Evolutionary conservation across 2,113 vertebrate species (phyloP).

Genomic region (Platysternon megacephalum): DNA sequence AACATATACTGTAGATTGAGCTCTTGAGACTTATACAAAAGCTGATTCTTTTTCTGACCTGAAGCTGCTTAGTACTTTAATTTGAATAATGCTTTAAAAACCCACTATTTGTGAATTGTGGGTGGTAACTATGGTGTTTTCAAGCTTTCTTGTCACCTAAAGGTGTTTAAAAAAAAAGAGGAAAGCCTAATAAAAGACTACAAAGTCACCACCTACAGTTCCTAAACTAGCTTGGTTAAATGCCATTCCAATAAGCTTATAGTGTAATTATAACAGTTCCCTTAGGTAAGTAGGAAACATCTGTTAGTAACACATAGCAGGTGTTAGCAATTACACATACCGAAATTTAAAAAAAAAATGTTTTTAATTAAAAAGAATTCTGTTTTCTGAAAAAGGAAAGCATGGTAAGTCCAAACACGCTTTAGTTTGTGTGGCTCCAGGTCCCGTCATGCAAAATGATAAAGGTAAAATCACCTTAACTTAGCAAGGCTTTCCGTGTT

Average conservation of each 20-base stretch:
- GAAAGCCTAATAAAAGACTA: conserved; percentile 62
- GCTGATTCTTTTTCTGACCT: background rate
- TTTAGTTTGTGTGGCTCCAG: conserved; percentile 66
- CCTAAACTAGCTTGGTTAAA: conserved; percentile 78
- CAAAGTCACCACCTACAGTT: conserved; percentile 77
- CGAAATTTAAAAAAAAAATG: conserved; percentile 76
- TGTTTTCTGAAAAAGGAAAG: conserved; percentile 79
- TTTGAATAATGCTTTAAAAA: background rate
- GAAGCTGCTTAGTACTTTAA: background rate
- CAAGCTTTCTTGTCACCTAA: background rate
- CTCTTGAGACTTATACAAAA: background rate
- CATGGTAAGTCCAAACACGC: conserved; percentile 73
- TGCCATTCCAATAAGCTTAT: conserved; percentile 77
- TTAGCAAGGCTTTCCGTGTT: conserved; percentile 63
- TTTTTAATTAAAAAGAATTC: conserved; percentile 86
- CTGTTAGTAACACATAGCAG: conserved; percentile 83
- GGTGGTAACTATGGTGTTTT: background rate
- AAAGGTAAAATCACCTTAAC: conserved; percentile 72
- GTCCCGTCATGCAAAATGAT: conserved; percentile 53
- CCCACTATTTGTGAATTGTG: background rate
- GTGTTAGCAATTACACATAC: conserved; percentile 84
- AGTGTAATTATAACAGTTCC: conserved; percentile 84
- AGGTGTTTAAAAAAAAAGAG: conserved; percentile 6
- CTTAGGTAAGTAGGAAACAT: conserved; percentile 84
- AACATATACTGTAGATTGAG: background rate